Conservation (phyloP, 2,797 vertebrate species). For the Syndactyla subalaris region DNA sequence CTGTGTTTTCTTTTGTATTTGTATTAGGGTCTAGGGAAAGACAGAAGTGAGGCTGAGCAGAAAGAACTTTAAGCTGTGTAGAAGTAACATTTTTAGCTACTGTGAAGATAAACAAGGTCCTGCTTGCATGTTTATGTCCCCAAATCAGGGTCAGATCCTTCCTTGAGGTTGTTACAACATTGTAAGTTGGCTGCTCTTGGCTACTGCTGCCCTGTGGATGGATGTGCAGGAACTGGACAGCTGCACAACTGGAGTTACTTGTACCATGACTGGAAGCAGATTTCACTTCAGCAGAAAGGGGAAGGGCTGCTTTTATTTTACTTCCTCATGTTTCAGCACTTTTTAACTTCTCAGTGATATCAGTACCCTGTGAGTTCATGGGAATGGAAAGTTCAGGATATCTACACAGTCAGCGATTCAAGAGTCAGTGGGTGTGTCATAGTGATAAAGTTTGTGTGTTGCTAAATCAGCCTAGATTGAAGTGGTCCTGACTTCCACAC, state of each 20-base stretch:
- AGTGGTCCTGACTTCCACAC: not conserved
- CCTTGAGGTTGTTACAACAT: not conserved
- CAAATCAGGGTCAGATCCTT: not conserved
- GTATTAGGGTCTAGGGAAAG: not conserved
- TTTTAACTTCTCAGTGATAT: not conserved
- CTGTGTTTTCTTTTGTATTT: not conserved
- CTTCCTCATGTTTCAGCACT: not conserved
- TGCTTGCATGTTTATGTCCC: not conserved
- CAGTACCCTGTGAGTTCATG: not conserved
- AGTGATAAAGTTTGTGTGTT: not conserved
- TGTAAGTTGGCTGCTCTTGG: not conserved
- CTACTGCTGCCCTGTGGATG: not conserved
- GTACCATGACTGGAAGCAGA: not conserved
- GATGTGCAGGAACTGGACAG: not conserved
- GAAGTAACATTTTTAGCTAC: not conserved
- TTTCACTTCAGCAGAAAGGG: not conserved
- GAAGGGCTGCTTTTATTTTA: not conserved
- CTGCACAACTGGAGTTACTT: not conserved
- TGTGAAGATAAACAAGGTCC: not conserved
- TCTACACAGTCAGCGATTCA: not conserved
- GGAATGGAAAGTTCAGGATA: not conserved
- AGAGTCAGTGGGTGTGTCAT: fast-evolving
- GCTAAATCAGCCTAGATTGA: not conserved
- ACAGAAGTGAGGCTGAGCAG: not conserved
- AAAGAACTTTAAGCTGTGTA: not conserved